Conservation (phyloP, 1,140 invertebrate genomes). For the Cydia fagiglandana region DNA sequence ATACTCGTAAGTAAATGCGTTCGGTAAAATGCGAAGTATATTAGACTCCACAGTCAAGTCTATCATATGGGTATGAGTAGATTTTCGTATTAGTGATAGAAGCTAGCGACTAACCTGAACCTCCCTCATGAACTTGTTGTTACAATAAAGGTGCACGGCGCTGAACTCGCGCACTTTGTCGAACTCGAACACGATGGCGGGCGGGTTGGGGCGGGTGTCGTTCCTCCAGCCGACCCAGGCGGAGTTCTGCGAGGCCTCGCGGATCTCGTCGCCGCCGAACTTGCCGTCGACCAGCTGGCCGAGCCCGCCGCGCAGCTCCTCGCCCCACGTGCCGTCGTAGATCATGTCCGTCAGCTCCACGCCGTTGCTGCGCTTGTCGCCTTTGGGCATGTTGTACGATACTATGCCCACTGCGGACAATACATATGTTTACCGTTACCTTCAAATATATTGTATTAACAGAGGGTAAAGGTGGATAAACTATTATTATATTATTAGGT, state of each 20-base stretch:
- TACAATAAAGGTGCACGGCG: constrained; percentile 89
- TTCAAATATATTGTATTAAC: background rate
- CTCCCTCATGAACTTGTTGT: constrained; percentile 90
- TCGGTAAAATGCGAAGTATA: too few species aligned
- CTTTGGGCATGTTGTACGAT: constrained; percentile 91
- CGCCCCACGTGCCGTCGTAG: constrained; percentile 93
- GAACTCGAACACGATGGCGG: constrained; percentile 93
- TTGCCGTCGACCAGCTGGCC: constrained; percentile 95
- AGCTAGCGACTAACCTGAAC: constrained; percentile 81
- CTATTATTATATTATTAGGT: too few species aligned
- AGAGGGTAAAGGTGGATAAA: too few species aligned
- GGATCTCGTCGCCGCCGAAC: constrained; percentile 69
- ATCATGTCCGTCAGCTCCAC: constrained; percentile 94
- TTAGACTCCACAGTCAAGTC: too few species aligned
- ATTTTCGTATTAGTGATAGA: background rate
- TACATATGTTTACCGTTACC: background rate
- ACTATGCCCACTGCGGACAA: constrained; percentile 86
- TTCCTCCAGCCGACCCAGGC: constrained; percentile 97
- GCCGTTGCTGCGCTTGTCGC: constrained; percentile 88
- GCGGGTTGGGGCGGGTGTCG: constrained; percentile 83
- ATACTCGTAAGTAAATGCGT: too few species aligned
- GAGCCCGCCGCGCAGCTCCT: constrained; percentile 87
- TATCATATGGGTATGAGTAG: too few species aligned
- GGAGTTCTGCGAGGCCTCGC: constrained; percentile 84
- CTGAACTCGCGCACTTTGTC: constrained; percentile 93